Conservation (phyloP, 2,888 invertebrate genomes). For the Hipparchia semele region DNA sequence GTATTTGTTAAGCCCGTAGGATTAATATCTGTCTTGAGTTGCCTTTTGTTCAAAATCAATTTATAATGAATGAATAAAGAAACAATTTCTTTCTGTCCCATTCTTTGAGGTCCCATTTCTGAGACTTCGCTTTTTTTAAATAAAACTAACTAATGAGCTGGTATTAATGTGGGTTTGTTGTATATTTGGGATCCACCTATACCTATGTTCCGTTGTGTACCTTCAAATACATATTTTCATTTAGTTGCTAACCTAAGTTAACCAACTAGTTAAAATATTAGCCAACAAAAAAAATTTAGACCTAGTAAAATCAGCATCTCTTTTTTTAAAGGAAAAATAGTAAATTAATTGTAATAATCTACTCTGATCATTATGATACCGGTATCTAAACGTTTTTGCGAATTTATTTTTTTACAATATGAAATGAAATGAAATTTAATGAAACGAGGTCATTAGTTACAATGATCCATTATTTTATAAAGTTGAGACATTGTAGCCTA, state of each 20-base stretch:
- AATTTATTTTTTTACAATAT: not conserved
- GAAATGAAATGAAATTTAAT: too few species aligned
- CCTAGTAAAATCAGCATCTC: not conserved
- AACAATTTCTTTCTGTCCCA: not conserved
- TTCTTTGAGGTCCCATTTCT: not conserved
- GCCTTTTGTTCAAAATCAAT: not conserved
- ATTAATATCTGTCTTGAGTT: not conserved
- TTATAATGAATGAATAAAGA: not conserved
- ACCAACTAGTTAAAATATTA: too few species aligned
- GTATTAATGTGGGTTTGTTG: too few species aligned
- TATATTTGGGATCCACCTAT: too few species aligned
- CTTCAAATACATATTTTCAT: too few species aligned
- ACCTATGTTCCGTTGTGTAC: too few species aligned
- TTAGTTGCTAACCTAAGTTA: too few species aligned
- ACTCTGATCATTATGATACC: not conserved
- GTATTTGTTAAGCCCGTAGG: not conserved
- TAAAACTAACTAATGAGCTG: too few species aligned
- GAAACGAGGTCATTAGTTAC: too few species aligned
- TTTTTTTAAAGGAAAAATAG: not conserved
- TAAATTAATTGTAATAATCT: not conserved
- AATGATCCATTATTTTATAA: too few species aligned
- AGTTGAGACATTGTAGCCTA: too few species aligned
- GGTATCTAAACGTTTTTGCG: not conserved
- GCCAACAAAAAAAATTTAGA: too few species aligned
- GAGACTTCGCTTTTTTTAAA: not conserved